Conservation (phyloP, 2,113 vertebrate species). For the Oncorhynchus kisutch region DNA sequence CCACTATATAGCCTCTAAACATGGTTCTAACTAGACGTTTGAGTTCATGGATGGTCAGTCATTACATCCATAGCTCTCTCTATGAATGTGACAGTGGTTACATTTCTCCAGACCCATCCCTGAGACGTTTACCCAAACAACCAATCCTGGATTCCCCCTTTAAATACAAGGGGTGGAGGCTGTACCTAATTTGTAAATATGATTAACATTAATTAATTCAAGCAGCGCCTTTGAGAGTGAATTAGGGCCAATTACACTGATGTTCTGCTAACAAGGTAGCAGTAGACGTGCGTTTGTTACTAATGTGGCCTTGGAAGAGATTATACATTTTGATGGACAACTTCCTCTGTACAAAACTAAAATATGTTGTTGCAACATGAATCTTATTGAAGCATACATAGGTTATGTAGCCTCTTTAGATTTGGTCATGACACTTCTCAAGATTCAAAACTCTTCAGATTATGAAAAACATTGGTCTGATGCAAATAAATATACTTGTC, state of each 20-base stretch:
- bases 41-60: too few species aligned
- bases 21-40: too few species aligned
- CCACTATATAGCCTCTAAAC: too few species aligned
- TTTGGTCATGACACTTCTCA: not conserved
- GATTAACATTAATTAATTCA: not conserved
- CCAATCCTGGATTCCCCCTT: too few species aligned
- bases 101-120: too few species aligned
- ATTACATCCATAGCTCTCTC: too few species aligned
- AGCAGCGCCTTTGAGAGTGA: not conserved
- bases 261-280: not conserved
- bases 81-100: too few species aligned
- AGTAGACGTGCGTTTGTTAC: not conserved
- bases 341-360: not conserved
- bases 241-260: not conserved
- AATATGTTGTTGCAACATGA: not conserved
- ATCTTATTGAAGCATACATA: not conserved
- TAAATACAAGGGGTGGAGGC: too few species aligned
- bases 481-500: not conserved
- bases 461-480: not conserved
- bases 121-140: too few species aligned
- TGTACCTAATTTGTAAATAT: too few species aligned
- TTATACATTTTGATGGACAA: not conserved
- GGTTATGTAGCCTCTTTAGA: too few species aligned
- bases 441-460: not conserved
- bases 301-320: not conserved